Base-by-base conservation (phyloP, 1,140 invertebrate species). In the Contarinia nasturtii region DNA sequence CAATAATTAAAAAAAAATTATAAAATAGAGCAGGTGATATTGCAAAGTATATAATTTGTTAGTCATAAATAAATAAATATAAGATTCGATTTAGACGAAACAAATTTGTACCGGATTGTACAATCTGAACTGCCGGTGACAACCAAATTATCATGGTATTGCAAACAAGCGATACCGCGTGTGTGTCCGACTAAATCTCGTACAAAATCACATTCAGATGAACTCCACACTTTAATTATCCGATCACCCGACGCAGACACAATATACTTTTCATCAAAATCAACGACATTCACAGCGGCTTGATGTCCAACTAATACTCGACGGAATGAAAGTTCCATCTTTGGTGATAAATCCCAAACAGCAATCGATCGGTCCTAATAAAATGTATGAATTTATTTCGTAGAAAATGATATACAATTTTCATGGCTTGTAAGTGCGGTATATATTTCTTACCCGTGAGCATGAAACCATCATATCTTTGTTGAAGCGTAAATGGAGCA, bases 381-480 rank as follows among this genome's bases (percentile, higher is more conserved):
- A n/a, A n/a, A 27, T 27, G 27, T 27, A 27, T 27, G 4, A 10
- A 27, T 7, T 38, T 5, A 38, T 38, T 7, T 17, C 27, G 10
- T n/a, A 27, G 12, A 38, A 38, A 38, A n/a, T 38, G 15, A 34
- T n/a, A n/a, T n/a, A n/a, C n/a, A n/a, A n/a, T n/a, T n/a, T n/a
- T n/a, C n/a, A n/a, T n/a, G n/a, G n/a, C n/a, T n/a, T n/a, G n/a
- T n/a, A n/a, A n/a, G n/a, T n/a, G n/a, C n/a, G n/a, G n/a, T n/a
- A n/a, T n/a, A n/a, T n/a, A n/a, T n/a, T n/a, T n/a, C n/a, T 57
- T 66, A 91, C 88, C 77, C 97, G 97, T 34, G 92, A 96, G 71
- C 96, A 99, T 7, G 96, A 98, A 48, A 99, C 96, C 91, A 99
- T 98, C 80, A 99, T 94, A 44, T 93, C 95, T 67, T 98, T 95